Evolutionary conservation across 2,113 vertebrate genomes (phyloP).

Genomic region (Tympanuchus pallidicinctus): DNA sequence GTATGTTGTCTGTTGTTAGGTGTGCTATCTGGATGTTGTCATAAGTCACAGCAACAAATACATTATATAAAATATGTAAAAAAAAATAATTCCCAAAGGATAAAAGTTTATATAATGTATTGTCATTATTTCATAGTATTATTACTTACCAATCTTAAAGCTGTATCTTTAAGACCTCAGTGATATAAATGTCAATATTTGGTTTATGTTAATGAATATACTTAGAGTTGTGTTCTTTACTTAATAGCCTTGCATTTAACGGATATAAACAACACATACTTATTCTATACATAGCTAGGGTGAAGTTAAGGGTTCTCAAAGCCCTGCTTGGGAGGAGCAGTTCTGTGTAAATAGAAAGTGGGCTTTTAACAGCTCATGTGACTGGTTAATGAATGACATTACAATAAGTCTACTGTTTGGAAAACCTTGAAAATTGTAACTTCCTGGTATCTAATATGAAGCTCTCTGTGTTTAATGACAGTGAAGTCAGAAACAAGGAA

Average conservation of each 20-base stretch:
- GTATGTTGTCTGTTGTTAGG: not conserved
- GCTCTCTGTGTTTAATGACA: not conserved
- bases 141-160: not conserved
- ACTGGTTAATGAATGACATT: slow-evolving; percentile 56
- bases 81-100: not conserved
- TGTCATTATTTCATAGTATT: not conserved
- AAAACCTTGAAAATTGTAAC: slow-evolving; percentile 6
- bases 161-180: not conserved
- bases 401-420: not conserved
- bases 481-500: not conserved
- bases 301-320: not conserved
- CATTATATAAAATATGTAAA: not conserved
- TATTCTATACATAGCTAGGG: not conserved
- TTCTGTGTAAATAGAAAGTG: not conserved
- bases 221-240: not conserved
- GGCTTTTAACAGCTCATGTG: not conserved
- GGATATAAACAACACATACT: not conserved
- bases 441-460: not conserved
- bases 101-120: not conserved
- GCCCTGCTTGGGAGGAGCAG: not conserved
- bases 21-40: not conserved
- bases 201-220: not conserved
- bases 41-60: not conserved
- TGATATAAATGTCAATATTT: not conserved
- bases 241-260: not conserved